A percentile compares a stretch with the other conserved stretches of the same genome.
Conservation (phyloP, 2,113 vertebrate species). For the Lycaon pictus region DNA sequence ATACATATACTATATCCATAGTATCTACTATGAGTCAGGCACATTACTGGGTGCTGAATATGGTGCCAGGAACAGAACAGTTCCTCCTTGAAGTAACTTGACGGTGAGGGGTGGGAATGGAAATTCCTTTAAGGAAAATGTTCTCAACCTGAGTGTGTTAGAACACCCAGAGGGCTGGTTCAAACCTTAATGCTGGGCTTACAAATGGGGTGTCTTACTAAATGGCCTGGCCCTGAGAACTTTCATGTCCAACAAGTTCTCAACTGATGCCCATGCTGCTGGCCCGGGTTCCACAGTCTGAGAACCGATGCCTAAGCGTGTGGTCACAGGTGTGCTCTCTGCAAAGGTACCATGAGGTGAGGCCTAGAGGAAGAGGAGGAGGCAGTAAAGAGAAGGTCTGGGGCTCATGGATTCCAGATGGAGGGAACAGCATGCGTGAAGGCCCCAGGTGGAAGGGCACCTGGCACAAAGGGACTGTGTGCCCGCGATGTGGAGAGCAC, state of each 20-base stretch:
- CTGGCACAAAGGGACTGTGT: neutral
- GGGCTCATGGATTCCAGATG: neutral
- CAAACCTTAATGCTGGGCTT: neutral
- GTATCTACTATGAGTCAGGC: neutral
- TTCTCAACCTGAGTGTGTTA: neutral
- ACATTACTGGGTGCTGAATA: neutral
- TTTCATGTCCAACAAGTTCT: neutral
- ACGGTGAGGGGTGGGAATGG: neutral
- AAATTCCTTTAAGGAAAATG: neutral
- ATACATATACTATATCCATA: neutral
- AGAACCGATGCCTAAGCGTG: neutral
- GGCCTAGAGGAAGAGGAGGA: neutral
- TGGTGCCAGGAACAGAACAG: neutral
- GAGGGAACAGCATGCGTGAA: neutral
- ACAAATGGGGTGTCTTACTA: neutral
- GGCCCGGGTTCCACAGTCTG: neutral
- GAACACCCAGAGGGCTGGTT: neutral
- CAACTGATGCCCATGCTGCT: neutral
- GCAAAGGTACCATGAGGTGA: neutral
- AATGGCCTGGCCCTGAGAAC: neutral
- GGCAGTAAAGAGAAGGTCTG: neutral
- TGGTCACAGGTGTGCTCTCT: neutral
- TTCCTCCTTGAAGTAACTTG: neutral
- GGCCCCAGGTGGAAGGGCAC: neutral
- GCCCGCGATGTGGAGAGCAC: accelerated